phyloP scores from a whole-genome alignment of 2,888 invertebrate species.

The Antheraea assamensis region DNA sequence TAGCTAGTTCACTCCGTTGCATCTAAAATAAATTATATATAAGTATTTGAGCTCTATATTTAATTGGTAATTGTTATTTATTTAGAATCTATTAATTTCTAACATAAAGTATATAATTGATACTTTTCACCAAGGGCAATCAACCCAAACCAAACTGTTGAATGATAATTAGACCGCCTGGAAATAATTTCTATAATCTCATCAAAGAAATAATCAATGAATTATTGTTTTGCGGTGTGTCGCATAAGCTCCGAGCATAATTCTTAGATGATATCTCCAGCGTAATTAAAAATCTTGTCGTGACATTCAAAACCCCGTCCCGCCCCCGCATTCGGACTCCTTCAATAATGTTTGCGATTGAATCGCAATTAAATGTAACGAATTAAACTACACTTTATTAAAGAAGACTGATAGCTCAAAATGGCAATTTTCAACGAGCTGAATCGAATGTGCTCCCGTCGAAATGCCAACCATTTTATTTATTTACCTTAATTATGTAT shows the following conservation, averaged over 20 bases:
- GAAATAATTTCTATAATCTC: constrained; percentile 39
- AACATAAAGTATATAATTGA: not conserved
- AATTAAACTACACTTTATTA: constrained; percentile 80
- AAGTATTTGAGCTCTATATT: not conserved
- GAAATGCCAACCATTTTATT: constrained; percentile 83
- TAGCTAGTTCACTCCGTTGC: not conserved
- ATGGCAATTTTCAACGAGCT: constrained; percentile 63
- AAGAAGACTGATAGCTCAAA: constrained; percentile 77
- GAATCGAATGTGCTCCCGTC: constrained; percentile 81
- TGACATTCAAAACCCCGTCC: constrained; percentile 79
- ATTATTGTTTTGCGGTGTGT: constrained; percentile 76
- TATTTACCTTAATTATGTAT: constrained; percentile 83
- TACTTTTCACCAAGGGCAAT: not conserved
- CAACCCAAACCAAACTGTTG: constrained; percentile 39
- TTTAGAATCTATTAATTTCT: not conserved
- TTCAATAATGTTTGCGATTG: constrained; percentile 81
- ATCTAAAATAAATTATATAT: not conserved
- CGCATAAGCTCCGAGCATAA: constrained; percentile 67
- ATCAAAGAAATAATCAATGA: constrained; percentile 70
- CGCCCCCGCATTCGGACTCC: constrained; percentile 76
- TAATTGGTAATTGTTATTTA: not conserved
- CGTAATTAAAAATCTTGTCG: constrained; percentile 83
- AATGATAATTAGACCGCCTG: constrained; percentile 57
- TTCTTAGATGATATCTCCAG: constrained; percentile 79
- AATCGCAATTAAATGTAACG: constrained; percentile 80